Percentiles rank a stretch among this genome's conserved stretches.
phyloP scores from a whole-genome alignment of 2,888 invertebrate genomes.

The Rotaria magnacalcarata region DNA sequence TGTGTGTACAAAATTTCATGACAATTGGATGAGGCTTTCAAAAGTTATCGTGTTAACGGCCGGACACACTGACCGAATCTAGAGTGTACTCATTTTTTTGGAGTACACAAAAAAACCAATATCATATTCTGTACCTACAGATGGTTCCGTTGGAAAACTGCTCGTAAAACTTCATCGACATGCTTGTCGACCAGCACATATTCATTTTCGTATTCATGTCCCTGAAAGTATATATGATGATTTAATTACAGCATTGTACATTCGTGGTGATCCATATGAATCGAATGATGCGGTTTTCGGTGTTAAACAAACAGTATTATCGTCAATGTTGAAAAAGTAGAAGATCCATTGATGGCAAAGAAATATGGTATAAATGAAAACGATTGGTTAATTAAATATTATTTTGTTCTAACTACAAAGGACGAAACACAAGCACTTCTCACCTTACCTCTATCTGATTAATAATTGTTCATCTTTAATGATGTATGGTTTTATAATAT shows the following conservation, averaged over 20 bases:
- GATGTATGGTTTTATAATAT: too few species aligned
- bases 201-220: neutral
- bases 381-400: neutral
- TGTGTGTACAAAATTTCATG: too few species aligned
- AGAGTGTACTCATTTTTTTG: too few species aligned
- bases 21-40: too few species aligned
- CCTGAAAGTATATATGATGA: neutral
- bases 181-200: constrained; percentile 29
- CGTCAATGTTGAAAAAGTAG: neutral
- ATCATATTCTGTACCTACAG: neutral
- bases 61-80: too few species aligned
- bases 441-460: neutral
- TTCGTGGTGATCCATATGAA: neutral
- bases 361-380: neutral
- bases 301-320: neutral
- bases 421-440: neutral
- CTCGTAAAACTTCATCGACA: neutral
- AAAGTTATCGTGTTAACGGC: too few species aligned
- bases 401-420: neutral
- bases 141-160: constrained; percentile 6
- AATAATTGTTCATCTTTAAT: too few species aligned
- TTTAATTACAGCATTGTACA: neutral
- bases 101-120: too few species aligned
- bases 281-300: neutral
- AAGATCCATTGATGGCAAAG: neutral